Evolutionary conservation across 2,113 vertebrate genomes (phyloP).

Genomic region (Mus pahari): DNA sequence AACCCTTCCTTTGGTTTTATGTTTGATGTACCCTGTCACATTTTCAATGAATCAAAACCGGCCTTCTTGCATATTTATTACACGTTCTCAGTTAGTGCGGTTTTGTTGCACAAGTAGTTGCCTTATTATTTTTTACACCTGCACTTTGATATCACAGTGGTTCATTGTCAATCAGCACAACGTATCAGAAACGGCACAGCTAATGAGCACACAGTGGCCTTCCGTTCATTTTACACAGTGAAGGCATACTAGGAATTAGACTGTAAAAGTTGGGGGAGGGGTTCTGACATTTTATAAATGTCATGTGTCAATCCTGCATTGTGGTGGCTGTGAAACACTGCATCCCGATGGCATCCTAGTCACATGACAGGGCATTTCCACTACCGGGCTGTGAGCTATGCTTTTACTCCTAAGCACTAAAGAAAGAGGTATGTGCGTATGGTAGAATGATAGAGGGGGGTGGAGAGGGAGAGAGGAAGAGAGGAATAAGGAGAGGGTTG

Average conservation of each 20-base stretch:
- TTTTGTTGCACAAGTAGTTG: conserved; percentile 78
- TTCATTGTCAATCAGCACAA: conserved; percentile 75
- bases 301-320: conserved; percentile 77
- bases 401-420: conserved; percentile 61
- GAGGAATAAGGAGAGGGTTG: not conserved
- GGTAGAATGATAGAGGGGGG: not conserved
- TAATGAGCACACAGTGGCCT: conserved; percentile 81
- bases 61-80: conserved; percentile 78
- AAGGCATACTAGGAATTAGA: conserved; percentile 74
- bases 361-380: conserved; percentile 62
- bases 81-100: conserved; percentile 71
- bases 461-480: not conserved
- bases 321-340: conserved; percentile 63
- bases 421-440: conserved; percentile 42
- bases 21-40: conserved; percentile 74
- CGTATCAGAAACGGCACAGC: conserved; percentile 71
- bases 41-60: conserved; percentile 74
- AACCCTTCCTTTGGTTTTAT: conserved; percentile 72
- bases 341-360: conserved; percentile 63
- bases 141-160: conserved; percentile 78
- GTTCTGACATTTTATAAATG: conserved; percentile 82
- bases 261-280: conserved; percentile 75
- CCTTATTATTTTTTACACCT: conserved; percentile 83
- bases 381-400: conserved; percentile 68
- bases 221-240: conserved; percentile 68